Evolutionary conservation across 1,140 invertebrate species (phyloP).

Genomic region (Marisa cornuarietis): DNA sequence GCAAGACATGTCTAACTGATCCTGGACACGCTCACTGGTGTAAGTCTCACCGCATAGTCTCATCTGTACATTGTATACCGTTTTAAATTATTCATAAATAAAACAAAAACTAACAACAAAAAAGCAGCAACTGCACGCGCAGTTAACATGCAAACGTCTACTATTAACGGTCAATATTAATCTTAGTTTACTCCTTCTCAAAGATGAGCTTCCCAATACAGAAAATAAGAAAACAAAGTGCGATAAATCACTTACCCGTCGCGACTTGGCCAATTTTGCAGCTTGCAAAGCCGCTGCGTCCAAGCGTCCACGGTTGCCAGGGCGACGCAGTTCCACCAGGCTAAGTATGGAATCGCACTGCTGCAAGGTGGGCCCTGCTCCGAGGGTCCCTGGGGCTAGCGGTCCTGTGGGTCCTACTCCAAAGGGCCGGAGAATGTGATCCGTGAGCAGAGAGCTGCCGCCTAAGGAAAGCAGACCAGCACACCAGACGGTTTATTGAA

Average conservation of each 20-base stretch:
- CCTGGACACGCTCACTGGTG: no score
- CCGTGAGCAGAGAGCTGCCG: slow-evolving; percentile 41
- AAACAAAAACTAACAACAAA: slow-evolving; percentile 3
- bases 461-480: slow-evolving; percentile 31
- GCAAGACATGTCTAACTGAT: no score
- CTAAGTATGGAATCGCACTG: slow-evolving; percentile 39
- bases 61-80: no score
- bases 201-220: no score
- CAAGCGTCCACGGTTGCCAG: slow-evolving; percentile 19
- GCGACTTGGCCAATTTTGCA: slow-evolving; percentile 26
- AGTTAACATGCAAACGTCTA: no score
- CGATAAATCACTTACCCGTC: slow-evolving; percentile 28
- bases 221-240: slow-evolving; percentile 14
- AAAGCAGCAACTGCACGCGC: no score
- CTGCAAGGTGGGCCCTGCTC: background rate
- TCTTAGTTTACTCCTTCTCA: no score
- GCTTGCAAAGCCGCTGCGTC: slow-evolving; percentile 19
- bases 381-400: slow-evolving; percentile 16
- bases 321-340: slow-evolving; percentile 36
- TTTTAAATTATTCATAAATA: no score
- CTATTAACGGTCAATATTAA: no score
- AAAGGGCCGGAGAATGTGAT: background rate
- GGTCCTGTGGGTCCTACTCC: slow-evolving; percentile 40
- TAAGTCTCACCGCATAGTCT: no score
- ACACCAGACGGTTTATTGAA: no score